Evolutionary conservation across 2,888 invertebrate species (phyloP).

Genomic region (Drosophila ustulata): DNA sequence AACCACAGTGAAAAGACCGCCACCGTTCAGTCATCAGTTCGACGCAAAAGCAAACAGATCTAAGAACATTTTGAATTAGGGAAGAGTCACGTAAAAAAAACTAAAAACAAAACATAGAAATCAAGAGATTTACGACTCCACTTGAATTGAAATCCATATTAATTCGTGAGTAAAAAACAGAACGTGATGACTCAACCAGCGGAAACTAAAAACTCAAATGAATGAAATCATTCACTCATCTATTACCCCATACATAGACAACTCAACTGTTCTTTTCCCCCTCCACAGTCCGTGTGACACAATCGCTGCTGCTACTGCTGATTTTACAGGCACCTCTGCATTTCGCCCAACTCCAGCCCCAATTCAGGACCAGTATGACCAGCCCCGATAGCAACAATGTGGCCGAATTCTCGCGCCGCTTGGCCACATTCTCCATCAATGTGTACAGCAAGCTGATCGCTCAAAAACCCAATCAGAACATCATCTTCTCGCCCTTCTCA

Average conservation of each 20-base stretch:
- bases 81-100: not conserved
- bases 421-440: constrained; percentile 62
- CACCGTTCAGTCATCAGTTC: constrained; percentile 50
- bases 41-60: constrained; percentile 20
- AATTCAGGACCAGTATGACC: constrained; percentile 47
- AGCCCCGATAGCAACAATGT: constrained; percentile 32
- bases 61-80: not conserved
- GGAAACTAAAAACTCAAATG: constrained; percentile 66
- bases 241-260: constrained; percentile 10
- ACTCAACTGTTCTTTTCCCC: constrained; percentile 2
- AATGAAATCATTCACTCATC: constrained; percentile 42
- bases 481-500: constrained; percentile 91
- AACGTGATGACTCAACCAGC: constrained; percentile 67
- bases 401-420: constrained; percentile 63
- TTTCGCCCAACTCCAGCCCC: constrained; percentile 19
- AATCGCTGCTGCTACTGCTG: constrained; percentile 46
- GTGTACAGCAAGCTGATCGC: constrained; percentile 59
- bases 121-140: constrained; percentile 1
- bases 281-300: constrained; percentile 51
- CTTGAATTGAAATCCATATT: constrained; percentile 7
- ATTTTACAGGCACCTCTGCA: constrained; percentile 24
- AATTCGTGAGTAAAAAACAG: constrained; percentile 18
- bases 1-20: constrained; percentile 21
- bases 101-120: constrained; percentile 24
- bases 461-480: constrained; percentile 86